A percentile compares a stretch with the other conserved stretches of the same genome.
Conservation (phyloP, 2,797 vertebrate genomes). For the Alauda arvensis region DNA sequence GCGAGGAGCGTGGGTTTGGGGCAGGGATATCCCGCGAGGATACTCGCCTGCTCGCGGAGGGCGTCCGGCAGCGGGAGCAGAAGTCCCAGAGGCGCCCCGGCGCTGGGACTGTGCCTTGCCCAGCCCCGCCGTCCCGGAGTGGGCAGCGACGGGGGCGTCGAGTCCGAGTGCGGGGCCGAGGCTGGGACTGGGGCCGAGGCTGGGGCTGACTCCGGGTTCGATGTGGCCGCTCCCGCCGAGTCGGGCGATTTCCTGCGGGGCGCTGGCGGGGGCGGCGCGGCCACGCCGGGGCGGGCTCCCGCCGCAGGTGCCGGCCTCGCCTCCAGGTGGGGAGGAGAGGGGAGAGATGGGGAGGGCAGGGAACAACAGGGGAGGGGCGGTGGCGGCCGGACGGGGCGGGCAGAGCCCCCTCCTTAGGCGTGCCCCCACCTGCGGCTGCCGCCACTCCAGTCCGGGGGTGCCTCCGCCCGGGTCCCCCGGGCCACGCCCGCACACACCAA, state of each 20-base stretch:
- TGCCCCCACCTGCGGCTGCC: neutral
- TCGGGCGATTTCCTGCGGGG: neutral
- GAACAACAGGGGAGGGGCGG: neutral
- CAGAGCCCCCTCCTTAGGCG: neutral
- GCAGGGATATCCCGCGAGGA: neutral
- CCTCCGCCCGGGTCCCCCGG: neutral
- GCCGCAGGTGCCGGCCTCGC: slow-evolving; percentile 5
- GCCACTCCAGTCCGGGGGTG: neutral
- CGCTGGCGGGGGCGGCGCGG: slow-evolving; percentile 15
- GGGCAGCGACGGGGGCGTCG: neutral
- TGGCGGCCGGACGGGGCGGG: neutral
- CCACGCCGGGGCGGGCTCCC: neutral
- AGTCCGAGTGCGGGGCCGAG: neutral
- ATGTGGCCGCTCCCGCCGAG: neutral
- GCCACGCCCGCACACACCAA: neutral
- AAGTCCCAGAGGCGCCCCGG: neutral
- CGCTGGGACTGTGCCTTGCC: neutral
- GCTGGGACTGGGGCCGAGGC: too few relatives aligned
- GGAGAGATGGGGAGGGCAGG: neutral
- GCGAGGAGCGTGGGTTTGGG: too few relatives aligned
- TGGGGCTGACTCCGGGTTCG: too few relatives aligned
- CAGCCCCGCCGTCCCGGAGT: neutral
- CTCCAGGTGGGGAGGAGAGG: neutral
- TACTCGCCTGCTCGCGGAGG: slow-evolving; percentile 6
- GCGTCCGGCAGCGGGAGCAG: neutral